phyloP scores from a whole-genome alignment of 2,113 vertebrate species.

The Vimba vimba region DNA sequence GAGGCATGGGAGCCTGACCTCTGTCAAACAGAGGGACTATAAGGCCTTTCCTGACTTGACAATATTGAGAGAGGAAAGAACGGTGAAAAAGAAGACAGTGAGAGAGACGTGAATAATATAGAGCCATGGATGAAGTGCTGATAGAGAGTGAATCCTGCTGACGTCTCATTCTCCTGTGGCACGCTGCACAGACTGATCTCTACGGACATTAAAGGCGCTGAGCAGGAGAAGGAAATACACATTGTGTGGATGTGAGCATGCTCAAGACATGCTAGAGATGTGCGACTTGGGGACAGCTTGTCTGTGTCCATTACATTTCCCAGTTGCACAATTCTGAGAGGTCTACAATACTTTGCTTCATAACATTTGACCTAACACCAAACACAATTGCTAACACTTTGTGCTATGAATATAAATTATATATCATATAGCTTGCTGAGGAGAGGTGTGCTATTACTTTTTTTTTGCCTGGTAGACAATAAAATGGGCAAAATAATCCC shows the following conservation, averaged over 20 bases:
- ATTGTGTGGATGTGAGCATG: neutral
- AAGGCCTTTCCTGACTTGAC: neutral
- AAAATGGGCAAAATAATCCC: neutral
- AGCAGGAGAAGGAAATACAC: neutral
- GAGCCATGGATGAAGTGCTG: conserved; percentile 11
- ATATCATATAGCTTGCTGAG: neutral
- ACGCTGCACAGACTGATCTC: conserved; percentile 31
- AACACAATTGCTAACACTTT: neutral
- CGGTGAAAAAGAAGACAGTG: neutral
- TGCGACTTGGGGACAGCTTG: conserved; percentile 17
- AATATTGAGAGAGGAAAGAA: conserved; percentile 6
- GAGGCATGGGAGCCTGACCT: neutral
- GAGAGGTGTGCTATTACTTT: neutral
- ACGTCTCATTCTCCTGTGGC: neutral
- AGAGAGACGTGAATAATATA: conserved; percentile 9
- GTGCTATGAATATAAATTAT: neutral
- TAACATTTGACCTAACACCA: neutral
- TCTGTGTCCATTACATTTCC: conserved; percentile 15
- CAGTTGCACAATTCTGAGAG: neutral
- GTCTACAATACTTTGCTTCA: neutral
- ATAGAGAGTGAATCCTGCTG: conserved; percentile 29
- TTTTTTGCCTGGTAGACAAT: neutral
- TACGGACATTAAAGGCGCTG: neutral
- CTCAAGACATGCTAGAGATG: neutral
- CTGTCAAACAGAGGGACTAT: neutral